Percentiles rank a stretch among this genome's conserved stretches.
Conservation (phyloP, 1,140 invertebrate genomes). For the Prorops nasuta region DNA sequence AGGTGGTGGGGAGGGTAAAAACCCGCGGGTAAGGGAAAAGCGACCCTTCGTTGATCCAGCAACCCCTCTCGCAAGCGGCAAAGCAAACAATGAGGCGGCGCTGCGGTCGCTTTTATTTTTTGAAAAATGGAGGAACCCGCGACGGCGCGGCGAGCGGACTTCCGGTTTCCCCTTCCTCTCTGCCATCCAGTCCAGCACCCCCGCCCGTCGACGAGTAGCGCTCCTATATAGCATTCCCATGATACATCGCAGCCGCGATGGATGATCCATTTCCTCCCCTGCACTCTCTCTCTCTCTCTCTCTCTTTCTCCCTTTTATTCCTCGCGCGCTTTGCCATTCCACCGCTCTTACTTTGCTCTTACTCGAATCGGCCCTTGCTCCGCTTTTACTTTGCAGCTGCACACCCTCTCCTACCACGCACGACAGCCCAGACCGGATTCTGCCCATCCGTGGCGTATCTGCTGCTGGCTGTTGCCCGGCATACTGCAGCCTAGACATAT, state of each 20-base stretch:
- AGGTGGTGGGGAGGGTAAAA: too few relatives aligned
- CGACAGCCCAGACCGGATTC: too few relatives aligned
- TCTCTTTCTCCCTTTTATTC: too few relatives aligned
- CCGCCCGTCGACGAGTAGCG: conserved; percentile 24
- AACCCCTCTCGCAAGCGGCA: conserved; percentile 10
- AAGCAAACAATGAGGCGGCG: conserved; percentile 47
- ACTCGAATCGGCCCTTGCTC: conserved; percentile 22
- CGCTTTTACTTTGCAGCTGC: too few relatives aligned
- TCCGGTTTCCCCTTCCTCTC: conserved; percentile 39
- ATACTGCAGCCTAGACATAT: too few relatives aligned
- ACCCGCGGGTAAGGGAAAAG: too few relatives aligned
- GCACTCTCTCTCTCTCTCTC: too few relatives aligned
- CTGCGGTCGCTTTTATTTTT: conserved; percentile 49
- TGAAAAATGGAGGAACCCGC: conserved; percentile 52
- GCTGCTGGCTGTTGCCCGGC: too few relatives aligned
- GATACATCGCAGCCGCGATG: conserved; percentile 55
- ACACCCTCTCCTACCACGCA: too few relatives aligned
- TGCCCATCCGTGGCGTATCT: too few relatives aligned
- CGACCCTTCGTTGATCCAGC: conserved; percentile 9
- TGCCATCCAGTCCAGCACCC: conserved; percentile 19
- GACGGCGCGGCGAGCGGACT: conserved; percentile 42
- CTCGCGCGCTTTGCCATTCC: too few relatives aligned
- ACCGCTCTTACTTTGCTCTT: neutral
- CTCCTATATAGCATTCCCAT: conserved; percentile 41
- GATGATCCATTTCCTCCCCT: conserved; percentile 55